Evolutionary conservation across 2,888 invertebrate genomes (phyloP).

Genomic region (Drosophila testacea): DNA sequence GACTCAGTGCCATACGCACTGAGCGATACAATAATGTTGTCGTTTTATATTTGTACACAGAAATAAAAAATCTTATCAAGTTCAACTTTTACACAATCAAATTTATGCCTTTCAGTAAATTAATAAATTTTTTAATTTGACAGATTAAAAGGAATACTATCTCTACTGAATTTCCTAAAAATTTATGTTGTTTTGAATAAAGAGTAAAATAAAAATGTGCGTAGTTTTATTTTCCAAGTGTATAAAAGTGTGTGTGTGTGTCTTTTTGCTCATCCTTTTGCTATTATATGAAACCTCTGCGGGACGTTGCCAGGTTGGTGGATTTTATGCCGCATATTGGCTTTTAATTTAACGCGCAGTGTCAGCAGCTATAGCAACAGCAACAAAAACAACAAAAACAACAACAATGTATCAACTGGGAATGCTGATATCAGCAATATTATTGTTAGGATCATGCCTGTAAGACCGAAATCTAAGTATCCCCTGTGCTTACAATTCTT

Average conservation of each 20-base stretch:
- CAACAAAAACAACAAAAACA: not conserved
- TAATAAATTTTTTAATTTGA: too few relatives aligned
- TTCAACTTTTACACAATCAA: too few relatives aligned
- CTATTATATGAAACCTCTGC: slow-evolving; percentile 30
- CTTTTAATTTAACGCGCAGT: slow-evolving; percentile 74
- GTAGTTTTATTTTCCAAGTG: too few relatives aligned
- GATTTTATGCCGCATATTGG: slow-evolving; percentile 73
- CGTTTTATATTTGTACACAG: slow-evolving; percentile 1
- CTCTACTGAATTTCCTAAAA: too few relatives aligned
- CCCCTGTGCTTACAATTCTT: slow-evolving; percentile 5
- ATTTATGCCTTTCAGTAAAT: too few relatives aligned
- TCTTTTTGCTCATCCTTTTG: slow-evolving; percentile 27
- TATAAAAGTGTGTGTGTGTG: slow-evolving; percentile 6
- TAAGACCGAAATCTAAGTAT: slow-evolving; percentile 40
- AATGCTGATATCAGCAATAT: slow-evolving; percentile 66
- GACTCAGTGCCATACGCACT: slow-evolving; percentile 38
- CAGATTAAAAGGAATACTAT: too few relatives aligned
- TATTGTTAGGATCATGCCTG: slow-evolving; percentile 59
- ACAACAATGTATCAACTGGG: slow-evolving; percentile 10
- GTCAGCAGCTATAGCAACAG: slow-evolving; percentile 63
- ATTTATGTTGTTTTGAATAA: too few relatives aligned
- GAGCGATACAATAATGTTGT: slow-evolving; percentile 61
- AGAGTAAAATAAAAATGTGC: too few relatives aligned
- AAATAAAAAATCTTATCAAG: too few relatives aligned
- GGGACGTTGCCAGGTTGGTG: slow-evolving; percentile 63